Conservation (phyloP, 2,888 invertebrate genomes). For the Beris morrisii region DNA sequence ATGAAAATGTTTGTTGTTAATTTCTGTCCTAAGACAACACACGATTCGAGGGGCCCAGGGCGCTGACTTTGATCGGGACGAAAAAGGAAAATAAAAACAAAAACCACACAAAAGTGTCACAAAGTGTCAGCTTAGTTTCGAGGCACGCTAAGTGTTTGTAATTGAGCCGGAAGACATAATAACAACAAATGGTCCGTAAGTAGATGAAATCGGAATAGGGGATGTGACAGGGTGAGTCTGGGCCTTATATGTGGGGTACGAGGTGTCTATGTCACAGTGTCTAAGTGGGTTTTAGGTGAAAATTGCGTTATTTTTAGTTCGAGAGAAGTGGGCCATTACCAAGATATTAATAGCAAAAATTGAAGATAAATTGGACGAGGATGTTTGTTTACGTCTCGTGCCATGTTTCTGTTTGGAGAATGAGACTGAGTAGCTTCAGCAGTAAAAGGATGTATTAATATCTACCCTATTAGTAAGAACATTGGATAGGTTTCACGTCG, state of each 20-base stretch:
- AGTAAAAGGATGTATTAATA: too few species aligned
- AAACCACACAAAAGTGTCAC: conserved; percentile 19
- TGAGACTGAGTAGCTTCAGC: too few species aligned
- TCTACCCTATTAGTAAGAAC: too few species aligned
- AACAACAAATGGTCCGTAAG: conserved; percentile 28
- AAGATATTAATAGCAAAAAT: conserved; percentile 12
- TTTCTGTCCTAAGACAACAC: conserved; percentile 35
- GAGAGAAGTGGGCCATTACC: conserved; percentile 12
- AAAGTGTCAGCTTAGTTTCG: conserved; percentile 27
- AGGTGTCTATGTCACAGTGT: background rate
- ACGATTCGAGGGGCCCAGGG: conserved; percentile 6
- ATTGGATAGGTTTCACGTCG: too few species aligned
- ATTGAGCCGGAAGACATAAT: conserved; percentile 36
- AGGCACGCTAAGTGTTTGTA: conserved; percentile 34
- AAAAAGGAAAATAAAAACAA: too few species aligned
- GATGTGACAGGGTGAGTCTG: background rate
- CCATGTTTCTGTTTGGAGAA: too few species aligned
- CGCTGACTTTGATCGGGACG: too few species aligned
- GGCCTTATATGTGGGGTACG: conserved; percentile 1
- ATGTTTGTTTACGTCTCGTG: conserved; percentile 19
- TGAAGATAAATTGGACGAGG: conserved; percentile 11
- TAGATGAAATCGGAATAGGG: background rate
- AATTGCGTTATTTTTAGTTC: conserved; percentile 16
- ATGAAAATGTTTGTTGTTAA: conserved; percentile 25
- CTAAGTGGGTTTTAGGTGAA: background rate